A percentile compares a stretch with the other conserved stretches of the same genome.
Evolutionary conservation across 2,797 vertebrate genomes (phyloP).

Genomic region (Poecilia picta): DNA sequence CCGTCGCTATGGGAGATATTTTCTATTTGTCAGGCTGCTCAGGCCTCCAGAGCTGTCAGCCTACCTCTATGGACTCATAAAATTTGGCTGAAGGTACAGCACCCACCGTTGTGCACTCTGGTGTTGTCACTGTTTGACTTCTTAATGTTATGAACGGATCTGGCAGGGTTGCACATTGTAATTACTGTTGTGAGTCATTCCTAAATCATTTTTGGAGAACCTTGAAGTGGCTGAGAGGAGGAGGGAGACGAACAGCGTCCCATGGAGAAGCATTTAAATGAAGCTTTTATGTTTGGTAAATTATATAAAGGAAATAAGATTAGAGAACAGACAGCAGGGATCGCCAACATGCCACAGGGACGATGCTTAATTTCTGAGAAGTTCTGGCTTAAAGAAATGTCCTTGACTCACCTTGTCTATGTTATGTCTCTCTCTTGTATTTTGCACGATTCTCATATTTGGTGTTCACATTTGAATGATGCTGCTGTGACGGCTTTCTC

Average conservation of each 20-base stretch:
- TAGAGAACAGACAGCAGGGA: neutral
- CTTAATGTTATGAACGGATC: conserved; percentile 37
- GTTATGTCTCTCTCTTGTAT: neutral
- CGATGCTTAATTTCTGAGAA: neutral
- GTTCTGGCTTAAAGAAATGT: neutral
- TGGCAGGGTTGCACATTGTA: conserved; percentile 11
- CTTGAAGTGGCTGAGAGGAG: neutral
- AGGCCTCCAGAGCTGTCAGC: conserved; percentile 52
- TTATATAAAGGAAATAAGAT: conserved; percentile 1
- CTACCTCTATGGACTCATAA: conserved; percentile 48
- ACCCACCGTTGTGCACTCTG: conserved; percentile 19
- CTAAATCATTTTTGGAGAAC: neutral
- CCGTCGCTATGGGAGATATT: conserved; percentile 51
- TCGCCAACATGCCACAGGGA: neutral
- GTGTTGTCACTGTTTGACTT: conserved; percentile 34
- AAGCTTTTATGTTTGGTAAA: conserved; percentile 5
- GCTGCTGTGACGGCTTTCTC: neutral
- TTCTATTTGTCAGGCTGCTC: conserved; percentile 58
- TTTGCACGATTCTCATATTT: neutral
- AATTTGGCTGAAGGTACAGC: conserved; percentile 43
- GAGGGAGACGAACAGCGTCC: neutral
- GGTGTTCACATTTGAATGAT: neutral
- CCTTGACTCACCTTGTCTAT: neutral
- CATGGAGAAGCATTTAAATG: neutral
- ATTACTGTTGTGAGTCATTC: conserved; percentile 23